A percentile compares a stretch with the other conserved stretches of the same genome.
Evolutionary conservation across 2,113 vertebrate genomes (phyloP).

Genomic region (Myrmecophaga tridactyla): DNA sequence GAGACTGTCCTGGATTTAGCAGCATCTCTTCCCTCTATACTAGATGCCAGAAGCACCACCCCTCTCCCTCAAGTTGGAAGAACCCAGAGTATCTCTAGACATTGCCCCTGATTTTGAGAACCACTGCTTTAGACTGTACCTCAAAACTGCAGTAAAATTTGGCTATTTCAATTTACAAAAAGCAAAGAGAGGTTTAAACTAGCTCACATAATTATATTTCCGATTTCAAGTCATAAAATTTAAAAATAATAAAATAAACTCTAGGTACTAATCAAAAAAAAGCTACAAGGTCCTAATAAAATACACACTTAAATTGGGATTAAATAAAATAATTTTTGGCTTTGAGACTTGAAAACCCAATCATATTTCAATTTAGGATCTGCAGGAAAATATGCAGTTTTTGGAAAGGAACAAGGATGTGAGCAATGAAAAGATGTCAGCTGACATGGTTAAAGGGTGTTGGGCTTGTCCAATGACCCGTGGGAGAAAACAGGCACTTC

Average conservation of each 20-base stretch:
- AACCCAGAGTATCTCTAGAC: background rate
- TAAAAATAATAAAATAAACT: background rate
- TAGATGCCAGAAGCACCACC: too few relatives aligned
- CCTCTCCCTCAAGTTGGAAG: background rate
- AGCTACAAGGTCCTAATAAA: background rate
- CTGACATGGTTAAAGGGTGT: background rate
- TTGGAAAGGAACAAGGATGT: background rate
- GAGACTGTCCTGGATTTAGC: too few relatives aligned
- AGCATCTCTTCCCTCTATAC: accelerated
- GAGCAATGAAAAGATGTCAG: too few relatives aligned
- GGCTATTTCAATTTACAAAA: background rate
- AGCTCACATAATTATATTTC: background rate
- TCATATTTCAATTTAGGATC: background rate
- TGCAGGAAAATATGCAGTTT: too few relatives aligned
- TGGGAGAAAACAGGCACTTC: background rate
- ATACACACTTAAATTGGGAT: background rate
- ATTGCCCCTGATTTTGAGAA: background rate
- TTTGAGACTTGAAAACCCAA: too few relatives aligned
- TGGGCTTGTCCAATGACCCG: background rate
- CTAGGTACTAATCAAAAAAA: background rate
- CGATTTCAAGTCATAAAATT: background rate
- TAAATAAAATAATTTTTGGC: background rate
- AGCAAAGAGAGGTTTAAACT: background rate
- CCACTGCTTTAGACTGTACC: background rate
- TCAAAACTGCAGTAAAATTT: background rate